These are phyloP conservation scores for Ochropleura leucogaster DNA, from an alignment of 2,888 invertebrate genomes.

Conservation along the genomic window DNA sequence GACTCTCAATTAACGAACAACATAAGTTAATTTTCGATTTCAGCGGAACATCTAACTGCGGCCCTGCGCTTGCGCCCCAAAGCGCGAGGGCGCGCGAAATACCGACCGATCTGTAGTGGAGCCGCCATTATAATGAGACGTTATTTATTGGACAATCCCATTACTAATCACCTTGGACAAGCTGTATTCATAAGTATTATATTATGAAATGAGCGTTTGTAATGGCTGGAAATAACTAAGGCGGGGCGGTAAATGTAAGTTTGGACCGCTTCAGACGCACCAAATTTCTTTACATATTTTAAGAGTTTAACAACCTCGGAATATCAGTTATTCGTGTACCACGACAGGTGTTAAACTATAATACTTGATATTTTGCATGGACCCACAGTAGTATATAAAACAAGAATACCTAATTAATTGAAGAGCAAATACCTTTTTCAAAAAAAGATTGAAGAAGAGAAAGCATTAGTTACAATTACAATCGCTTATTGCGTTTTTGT, in stretches of 20 bases:
- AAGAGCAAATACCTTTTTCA: background rate
- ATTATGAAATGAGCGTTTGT: constrained; percentile 30
- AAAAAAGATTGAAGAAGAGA: background rate
- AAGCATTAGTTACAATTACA: background rate
- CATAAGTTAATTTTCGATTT: background rate
- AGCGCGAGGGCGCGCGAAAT: constrained; percentile 80
- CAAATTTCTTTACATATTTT: background rate
- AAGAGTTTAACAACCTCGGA: background rate
- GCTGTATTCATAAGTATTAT: constrained; percentile 52
- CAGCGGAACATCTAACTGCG: constrained; percentile 61
- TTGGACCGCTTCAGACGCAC: background rate
- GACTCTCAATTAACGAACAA: background rate
- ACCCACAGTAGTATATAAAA: background rate
- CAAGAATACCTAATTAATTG: no score
- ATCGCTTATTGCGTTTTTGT: background rate
- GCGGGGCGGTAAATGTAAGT: background rate
- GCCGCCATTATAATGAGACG: constrained; percentile 86
- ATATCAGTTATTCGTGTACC: background rate
- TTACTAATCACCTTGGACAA: constrained; percentile 80
- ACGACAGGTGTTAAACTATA: background rate
- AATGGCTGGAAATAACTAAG: constrained; percentile 36
- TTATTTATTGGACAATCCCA: constrained; percentile 86
- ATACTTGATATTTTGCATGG: background rate
- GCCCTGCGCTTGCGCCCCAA: constrained; percentile 71
- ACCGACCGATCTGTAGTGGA: constrained; percentile 78